These are phyloP conservation scores for Heteromyza rotundicornis DNA, from an alignment of 2,888 invertebrate species.

Conservation along the genomic window DNA sequence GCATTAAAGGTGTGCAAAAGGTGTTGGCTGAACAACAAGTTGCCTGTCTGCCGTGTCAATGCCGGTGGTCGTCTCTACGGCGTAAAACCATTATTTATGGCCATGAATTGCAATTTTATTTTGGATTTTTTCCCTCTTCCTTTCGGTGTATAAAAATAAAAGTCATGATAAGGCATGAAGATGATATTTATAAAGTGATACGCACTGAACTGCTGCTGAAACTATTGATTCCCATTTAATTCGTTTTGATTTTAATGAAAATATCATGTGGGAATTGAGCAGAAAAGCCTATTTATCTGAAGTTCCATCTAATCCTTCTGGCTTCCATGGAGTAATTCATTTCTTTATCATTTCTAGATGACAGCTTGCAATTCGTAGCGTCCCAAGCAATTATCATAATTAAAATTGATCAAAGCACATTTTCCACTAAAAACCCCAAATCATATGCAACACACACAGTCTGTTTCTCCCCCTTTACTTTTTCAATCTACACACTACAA, in stretches of 20 bases:
- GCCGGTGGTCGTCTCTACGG: slow-evolving; percentile 37
- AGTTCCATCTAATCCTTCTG: background rate
- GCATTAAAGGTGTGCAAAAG: too few relatives aligned
- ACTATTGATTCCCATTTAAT: too few relatives aligned
- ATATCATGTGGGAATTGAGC: too few relatives aligned
- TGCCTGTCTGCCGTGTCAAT: slow-evolving; percentile 2
- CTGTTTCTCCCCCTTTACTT: too few relatives aligned
- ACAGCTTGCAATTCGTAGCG: slow-evolving; percentile 6
- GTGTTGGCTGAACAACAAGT: slow-evolving; percentile 31
- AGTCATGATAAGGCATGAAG: background rate
- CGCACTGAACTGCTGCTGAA: too few relatives aligned
- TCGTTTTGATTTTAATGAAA: too few relatives aligned
- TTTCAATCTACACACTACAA: too few relatives aligned
- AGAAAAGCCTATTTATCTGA: background rate
- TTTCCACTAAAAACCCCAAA: background rate
- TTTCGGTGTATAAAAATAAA: background rate
- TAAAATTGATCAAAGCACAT: slow-evolving; percentile 17
- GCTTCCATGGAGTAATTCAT: too few relatives aligned
- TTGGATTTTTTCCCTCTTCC: slow-evolving; percentile 5
- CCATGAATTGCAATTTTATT: slow-evolving; percentile 35
- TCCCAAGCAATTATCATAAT: slow-evolving; percentile 4
- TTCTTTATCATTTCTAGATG: too few relatives aligned
- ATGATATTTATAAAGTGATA: too few relatives aligned
- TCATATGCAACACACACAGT: background rate
- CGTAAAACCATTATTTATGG: slow-evolving; percentile 33